Percentiles rank a stretch among this genome's conserved stretches.
Evolutionary conservation across 2,888 invertebrate genomes (phyloP).

Genomic region (Drosophila quinaria): DNA sequence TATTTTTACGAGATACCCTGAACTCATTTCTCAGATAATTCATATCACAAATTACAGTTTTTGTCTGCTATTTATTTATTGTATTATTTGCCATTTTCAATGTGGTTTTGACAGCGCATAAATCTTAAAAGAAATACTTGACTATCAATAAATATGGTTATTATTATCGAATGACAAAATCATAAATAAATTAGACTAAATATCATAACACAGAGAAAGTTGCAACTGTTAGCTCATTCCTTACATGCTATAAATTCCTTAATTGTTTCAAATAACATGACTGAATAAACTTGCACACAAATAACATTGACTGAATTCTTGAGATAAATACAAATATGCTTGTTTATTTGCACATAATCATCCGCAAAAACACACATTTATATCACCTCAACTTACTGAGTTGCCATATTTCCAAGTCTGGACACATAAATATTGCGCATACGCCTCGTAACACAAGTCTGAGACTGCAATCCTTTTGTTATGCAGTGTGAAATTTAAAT

Average conservation of each 20-base stretch:
- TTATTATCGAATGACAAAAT: too few species aligned
- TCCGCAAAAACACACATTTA: not conserved
- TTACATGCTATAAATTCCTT: not conserved
- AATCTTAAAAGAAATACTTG: too few species aligned
- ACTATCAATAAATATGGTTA: too few species aligned
- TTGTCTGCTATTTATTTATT: too few species aligned
- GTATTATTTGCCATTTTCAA: too few species aligned
- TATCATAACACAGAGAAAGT: not conserved
- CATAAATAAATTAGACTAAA: not conserved
- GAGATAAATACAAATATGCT: not conserved
- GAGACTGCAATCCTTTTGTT: conserved; percentile 15
- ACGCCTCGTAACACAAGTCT: conserved; percentile 15
- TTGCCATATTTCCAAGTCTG: not conserved
- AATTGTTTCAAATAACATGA: not conserved
- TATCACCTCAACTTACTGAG: not conserved
- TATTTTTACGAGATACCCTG: not conserved
- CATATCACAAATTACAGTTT: too few species aligned
- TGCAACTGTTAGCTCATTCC: not conserved
- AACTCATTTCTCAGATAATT: too few species aligned
- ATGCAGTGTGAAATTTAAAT: conserved; percentile 21
- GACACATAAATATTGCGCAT: conserved; percentile 30
- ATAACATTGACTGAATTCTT: not conserved
- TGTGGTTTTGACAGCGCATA: too few species aligned
- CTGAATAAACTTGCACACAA: not conserved
- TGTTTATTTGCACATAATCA: not conserved